Conservation (phyloP, 2,113 vertebrate species). For the Alaudala cheleensis region DNA sequence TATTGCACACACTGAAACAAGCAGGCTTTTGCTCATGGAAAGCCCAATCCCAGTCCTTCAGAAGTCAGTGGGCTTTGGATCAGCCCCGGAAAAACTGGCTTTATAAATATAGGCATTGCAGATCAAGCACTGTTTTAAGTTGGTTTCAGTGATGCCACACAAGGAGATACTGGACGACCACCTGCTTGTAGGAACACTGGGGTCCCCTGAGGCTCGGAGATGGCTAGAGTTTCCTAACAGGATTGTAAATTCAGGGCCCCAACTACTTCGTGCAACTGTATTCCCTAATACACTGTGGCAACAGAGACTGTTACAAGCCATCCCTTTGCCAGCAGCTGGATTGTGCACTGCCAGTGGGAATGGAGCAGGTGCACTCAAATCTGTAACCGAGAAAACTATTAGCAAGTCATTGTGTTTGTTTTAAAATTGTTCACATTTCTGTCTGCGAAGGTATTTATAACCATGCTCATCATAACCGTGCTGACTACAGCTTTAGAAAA, state of each 20-base stretch:
- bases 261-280: fast-evolving
- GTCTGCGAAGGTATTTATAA: background rate
- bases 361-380: fast-evolving
- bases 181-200: background rate
- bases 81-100: background rate
- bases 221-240: background rate
- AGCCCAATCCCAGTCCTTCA: background rate
- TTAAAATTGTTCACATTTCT: background rate
- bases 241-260: background rate
- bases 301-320: background rate
- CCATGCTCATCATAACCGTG: background rate
- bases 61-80: background rate
- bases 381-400: fast-evolving
- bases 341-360: background rate
- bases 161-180: background rate
- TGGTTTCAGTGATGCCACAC: background rate
- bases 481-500: background rate
- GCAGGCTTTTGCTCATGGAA: background rate
- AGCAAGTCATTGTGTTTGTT: background rate
- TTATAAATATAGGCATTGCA: background rate
- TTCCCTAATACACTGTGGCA: background rate
- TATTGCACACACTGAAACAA: background rate
- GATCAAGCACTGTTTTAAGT: background rate
- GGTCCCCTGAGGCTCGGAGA: background rate
- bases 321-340: background rate